Percentiles rank a stretch among this genome's conserved stretches.
Conservation (phyloP, 2,888 invertebrate genomes). For the Cerastis rubricosa region DNA sequence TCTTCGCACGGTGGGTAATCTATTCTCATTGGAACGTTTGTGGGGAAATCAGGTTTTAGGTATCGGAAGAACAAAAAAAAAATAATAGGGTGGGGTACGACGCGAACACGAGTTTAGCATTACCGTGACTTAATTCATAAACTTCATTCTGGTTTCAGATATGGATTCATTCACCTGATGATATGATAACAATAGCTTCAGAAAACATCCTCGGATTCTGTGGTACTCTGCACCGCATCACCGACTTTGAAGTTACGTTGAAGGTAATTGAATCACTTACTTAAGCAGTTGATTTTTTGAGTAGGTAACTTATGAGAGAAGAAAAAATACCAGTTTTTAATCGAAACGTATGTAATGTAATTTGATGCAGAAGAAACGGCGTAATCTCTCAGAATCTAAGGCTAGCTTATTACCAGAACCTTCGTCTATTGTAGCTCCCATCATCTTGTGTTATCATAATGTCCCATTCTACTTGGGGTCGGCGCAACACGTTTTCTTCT, state of each 20-base stretch:
- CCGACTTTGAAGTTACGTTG: constrained; percentile 80
- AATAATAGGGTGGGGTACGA: neutral
- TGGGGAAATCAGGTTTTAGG: neutral
- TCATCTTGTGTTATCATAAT: too few relatives aligned
- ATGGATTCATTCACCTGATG: constrained; percentile 91
- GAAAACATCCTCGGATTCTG: constrained; percentile 87
- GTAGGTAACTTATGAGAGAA: neutral
- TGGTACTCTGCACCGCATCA: constrained; percentile 82
- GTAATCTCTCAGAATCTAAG: neutral
- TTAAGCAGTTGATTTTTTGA: neutral
- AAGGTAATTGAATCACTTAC: constrained; percentile 73
- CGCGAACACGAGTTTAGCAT: too few relatives aligned
- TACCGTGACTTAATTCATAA: too few relatives aligned
- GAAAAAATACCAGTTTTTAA: neutral
- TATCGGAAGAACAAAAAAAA: neutral
- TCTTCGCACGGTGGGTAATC: neutral
- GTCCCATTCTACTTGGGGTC: too few relatives aligned
- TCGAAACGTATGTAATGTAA: too few relatives aligned
- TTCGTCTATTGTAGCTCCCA: too few relatives aligned
- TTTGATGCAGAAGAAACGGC: too few relatives aligned
- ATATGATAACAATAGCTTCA: constrained; percentile 87
- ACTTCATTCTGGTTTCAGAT: constrained; percentile 81
- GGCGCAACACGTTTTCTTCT: too few relatives aligned
- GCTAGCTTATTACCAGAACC: too few relatives aligned
- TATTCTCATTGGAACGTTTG: neutral